phyloP scores from a whole-genome alignment of 2,888 invertebrate genomes.

The Brachypalpus laphriformis region DNA sequence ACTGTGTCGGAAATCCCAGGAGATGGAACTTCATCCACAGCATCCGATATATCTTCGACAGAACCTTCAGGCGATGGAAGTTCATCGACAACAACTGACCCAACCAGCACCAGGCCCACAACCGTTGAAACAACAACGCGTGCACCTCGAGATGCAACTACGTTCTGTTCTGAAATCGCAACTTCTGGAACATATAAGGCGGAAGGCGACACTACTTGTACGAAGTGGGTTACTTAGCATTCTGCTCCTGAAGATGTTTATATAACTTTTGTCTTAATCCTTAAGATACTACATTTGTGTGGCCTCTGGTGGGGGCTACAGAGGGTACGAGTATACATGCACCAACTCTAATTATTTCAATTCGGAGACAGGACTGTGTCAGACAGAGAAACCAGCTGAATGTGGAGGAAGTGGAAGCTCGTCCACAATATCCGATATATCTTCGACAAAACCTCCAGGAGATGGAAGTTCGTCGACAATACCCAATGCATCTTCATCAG shows the following conservation, averaged over 20 bases:
- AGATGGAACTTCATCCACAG: background rate
- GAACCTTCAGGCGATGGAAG: background rate
- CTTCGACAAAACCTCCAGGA: too few species aligned
- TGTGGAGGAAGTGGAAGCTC: background rate
- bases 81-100: background rate
- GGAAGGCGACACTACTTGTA: slow-evolving; percentile 70
- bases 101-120: background rate
- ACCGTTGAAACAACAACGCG: background rate
- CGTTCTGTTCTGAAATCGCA: slow-evolving; percentile 58
- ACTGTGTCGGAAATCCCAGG: too few species aligned
- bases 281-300: background rate
- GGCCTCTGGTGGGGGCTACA: background rate
- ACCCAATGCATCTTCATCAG: background rate
- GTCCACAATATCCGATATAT: too few species aligned
- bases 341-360: background rate
- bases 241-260: too few species aligned
- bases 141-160: slow-evolving; percentile 44
- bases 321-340: background rate
- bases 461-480: background rate
- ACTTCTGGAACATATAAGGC: slow-evolving; percentile 41
- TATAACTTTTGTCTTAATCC: background rate
- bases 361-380: background rate
- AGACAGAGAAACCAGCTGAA: background rate
- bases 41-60: background rate
- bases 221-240: background rate